A percentile compares a stretch with the other conserved stretches of the same genome.
phyloP scores from a whole-genome alignment of 35 echinoderm and acorn worm species.

The Anneissia japonica region DNA sequence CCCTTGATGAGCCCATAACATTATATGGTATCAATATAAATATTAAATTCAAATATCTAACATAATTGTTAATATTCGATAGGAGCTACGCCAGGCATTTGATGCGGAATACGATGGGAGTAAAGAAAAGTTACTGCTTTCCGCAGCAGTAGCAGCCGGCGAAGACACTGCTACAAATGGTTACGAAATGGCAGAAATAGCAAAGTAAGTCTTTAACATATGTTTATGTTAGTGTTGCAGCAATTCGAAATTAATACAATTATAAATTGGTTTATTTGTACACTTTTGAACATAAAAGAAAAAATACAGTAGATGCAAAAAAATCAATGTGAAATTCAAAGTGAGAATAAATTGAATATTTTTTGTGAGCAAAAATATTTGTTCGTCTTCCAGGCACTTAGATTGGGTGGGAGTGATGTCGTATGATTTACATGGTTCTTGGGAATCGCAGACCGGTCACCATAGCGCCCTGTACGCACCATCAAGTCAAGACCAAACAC shows the following conservation, averaged over 20 bases:
- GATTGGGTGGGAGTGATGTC: conserved; percentile 38
- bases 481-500: background rate
- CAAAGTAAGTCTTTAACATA: conserved; percentile 27
- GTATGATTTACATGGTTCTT: conserved; percentile 44
- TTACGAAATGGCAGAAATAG: conserved; percentile 23
- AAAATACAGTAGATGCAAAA: no score
- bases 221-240: no score
- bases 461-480: conserved; percentile 25
- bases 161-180: conserved; percentile 1
- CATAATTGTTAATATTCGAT: no score
- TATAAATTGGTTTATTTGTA: no score
- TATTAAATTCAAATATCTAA: no score
- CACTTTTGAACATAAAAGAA: no score
- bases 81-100: conserved; percentile 19
- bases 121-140: conserved; percentile 27
- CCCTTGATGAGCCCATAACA: no score
- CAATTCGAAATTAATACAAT: no score
- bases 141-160: conserved; percentile 13
- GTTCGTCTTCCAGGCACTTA: conserved; percentile 17
- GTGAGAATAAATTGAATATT: no score
- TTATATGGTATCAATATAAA: no score
- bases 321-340: no score
- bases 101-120: background rate
- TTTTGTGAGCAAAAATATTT: no score
- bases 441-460: conserved; percentile 35